phyloP scores from a whole-genome alignment of 1,140 invertebrate genomes.

The Drosophila auraria region DNA sequence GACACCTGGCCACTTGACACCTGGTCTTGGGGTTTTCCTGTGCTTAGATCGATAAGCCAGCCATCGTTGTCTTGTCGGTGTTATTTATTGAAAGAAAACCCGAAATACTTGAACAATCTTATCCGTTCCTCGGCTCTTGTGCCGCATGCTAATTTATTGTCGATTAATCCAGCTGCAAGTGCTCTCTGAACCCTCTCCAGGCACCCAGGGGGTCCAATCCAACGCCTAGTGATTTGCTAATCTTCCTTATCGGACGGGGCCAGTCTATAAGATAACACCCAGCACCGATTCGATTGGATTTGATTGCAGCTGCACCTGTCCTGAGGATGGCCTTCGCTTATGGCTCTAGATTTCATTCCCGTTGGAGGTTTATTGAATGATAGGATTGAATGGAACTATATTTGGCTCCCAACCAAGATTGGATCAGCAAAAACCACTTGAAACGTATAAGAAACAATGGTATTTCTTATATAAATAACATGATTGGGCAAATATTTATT shows the following conservation, averaged over 20 bases:
- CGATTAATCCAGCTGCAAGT: constrained; percentile 11
- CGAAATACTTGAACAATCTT: constrained; percentile 57
- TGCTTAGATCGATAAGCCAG: constrained; percentile 4
- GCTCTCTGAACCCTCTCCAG: not conserved
- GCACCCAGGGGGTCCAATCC: constrained; percentile 7
- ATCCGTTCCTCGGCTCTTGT: constrained; percentile 29
- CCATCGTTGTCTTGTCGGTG: constrained; percentile 39
- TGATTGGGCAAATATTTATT: constrained; percentile 3
- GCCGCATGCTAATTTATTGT: constrained; percentile 30
- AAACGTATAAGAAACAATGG: too few species aligned
- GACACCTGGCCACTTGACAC: not conserved
- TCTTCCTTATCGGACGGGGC: constrained; percentile 12
- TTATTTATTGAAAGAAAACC: constrained; percentile 66
- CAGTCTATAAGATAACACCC: constrained; percentile 11
- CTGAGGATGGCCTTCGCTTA: constrained; percentile 15
- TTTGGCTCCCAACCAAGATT: not conserved
- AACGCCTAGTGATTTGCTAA: constrained; percentile 4
- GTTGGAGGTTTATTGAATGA: constrained; percentile 1
- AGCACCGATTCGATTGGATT: not conserved
- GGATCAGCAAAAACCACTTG: constrained; percentile 1
- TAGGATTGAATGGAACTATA: constrained; percentile 6
- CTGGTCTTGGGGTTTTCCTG: not conserved
- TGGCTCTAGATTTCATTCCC: not conserved
- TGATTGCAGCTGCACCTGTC: constrained; percentile 27
- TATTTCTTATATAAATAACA: constrained; percentile 1